Percentiles rank a stretch among this genome's conserved stretches.
These are phyloP conservation scores for Alfaro cultratus DNA, from an alignment of 2,797 vertebrate species.

Conservation along the genomic window DNA sequence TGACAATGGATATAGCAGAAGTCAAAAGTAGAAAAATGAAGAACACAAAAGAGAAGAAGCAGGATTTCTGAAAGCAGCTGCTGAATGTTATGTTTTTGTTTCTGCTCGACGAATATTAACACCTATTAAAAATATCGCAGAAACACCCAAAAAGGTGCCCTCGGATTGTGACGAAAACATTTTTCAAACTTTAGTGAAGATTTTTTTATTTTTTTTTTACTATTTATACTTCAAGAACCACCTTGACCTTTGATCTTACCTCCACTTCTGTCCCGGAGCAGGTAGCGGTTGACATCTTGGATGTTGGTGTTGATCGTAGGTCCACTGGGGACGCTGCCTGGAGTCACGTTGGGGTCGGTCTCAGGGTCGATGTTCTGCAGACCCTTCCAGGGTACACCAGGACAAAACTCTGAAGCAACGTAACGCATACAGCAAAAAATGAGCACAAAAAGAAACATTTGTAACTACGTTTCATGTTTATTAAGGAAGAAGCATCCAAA, in stretches of 20 bases:
- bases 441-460: neutral
- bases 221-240: neutral
- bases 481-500: neutral
- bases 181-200: neutral
- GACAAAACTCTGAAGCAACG: constrained; percentile 90
- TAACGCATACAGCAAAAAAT: neutral
- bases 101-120: neutral
- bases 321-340: constrained; percentile 95
- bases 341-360: constrained; percentile 95
- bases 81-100: constrained; percentile 5
- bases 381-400: constrained; percentile 98
- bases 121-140: no score
- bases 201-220: neutral
- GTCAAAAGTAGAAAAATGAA: constrained; percentile 60
- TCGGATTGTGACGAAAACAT: neutral
- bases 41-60: constrained; percentile 56
- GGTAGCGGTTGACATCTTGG: constrained; percentile 98
- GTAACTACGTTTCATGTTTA: neutral
- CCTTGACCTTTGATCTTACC: constrained; percentile 74
- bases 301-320: constrained; percentile 98
- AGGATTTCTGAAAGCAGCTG: constrained; percentile 36
- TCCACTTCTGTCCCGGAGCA: constrained; percentile 93
- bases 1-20: constrained; percentile 50
- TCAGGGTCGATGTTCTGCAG: constrained; percentile 98
- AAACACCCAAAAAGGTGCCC: neutral